phyloP scores from a whole-genome alignment of 1,140 invertebrate genomes.

The Caenorhabditis inopinata region DNA sequence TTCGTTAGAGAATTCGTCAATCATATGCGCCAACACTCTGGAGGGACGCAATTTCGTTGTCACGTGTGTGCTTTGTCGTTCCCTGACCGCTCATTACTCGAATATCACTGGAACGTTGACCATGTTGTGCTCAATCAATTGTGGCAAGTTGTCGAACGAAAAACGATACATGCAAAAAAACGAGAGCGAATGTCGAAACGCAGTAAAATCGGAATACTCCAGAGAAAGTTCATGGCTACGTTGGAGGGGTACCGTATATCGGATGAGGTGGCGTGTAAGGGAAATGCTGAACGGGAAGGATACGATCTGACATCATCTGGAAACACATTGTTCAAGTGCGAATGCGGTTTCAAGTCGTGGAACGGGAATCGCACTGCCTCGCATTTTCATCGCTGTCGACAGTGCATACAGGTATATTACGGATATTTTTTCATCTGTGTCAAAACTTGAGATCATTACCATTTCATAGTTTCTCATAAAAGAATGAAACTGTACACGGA shows the following conservation, averaged over 20 bases:
- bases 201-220: background rate
- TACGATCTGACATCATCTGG: background rate
- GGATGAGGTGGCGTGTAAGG: background rate
- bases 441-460: too few species aligned
- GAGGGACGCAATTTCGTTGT: background rate
- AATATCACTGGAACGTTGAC: background rate
- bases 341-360: background rate
- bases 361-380: background rate
- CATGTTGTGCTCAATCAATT: background rate
- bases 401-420: background rate
- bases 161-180: background rate
- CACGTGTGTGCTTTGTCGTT: background rate
- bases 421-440: background rate
- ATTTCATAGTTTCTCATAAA: too few species aligned
- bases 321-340: background rate
- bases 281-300: background rate
- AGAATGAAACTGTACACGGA: too few species aligned
- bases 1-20: background rate
- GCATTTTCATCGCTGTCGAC: background rate
- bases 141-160: background rate
- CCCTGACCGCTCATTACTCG: background rate
- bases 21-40: background rate
- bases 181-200: background rate
- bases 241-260: background rate
- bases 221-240: background rate